phyloP scores from a whole-genome alignment of 1,140 invertebrate genomes.

The Branchinecta lindahli region DNA sequence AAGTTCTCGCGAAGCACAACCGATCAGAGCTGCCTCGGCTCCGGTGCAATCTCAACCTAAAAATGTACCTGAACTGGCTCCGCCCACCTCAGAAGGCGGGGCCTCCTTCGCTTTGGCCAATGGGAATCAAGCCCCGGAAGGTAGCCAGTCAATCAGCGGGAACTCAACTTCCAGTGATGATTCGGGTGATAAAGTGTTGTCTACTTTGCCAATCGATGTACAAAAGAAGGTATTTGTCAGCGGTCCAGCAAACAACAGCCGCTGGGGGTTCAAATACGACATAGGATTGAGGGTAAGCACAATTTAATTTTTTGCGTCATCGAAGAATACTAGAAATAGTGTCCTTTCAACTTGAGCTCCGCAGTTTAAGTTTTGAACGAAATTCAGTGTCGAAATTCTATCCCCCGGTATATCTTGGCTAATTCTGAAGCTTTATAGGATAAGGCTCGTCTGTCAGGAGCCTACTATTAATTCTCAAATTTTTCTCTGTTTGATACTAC shows the following conservation, averaged over 20 bases:
- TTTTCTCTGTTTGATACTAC: too few species aligned
- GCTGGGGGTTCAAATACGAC: neutral
- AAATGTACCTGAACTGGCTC: conserved; percentile 6
- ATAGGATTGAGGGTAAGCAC: neutral
- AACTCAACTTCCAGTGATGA: conserved; percentile 5
- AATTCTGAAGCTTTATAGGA: too few species aligned
- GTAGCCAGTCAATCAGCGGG: neutral
- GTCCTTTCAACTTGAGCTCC: too few species aligned
- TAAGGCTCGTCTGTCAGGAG: too few species aligned
- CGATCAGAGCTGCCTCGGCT: conserved; percentile 4
- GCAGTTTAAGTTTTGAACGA: too few species aligned
- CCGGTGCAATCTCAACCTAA: conserved; percentile 9
- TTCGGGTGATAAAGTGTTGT: conserved; percentile 7
- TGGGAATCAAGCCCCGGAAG: neutral
- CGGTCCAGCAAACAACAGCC: neutral
- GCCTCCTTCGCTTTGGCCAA: neutral
- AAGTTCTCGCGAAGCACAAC: conserved; percentile 3
- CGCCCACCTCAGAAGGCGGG: neutral
- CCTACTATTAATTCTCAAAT: too few species aligned
- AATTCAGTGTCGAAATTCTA: too few species aligned
- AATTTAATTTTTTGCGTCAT: too few species aligned
- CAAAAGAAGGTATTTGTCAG: conserved; percentile 6
- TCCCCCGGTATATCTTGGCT: too few species aligned
- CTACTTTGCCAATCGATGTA: conserved; percentile 3
- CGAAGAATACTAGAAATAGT: too few species aligned